These are phyloP conservation scores for Ips typographus DNA, from an alignment of 1,140 invertebrate species.

Conservation along the genomic window DNA sequence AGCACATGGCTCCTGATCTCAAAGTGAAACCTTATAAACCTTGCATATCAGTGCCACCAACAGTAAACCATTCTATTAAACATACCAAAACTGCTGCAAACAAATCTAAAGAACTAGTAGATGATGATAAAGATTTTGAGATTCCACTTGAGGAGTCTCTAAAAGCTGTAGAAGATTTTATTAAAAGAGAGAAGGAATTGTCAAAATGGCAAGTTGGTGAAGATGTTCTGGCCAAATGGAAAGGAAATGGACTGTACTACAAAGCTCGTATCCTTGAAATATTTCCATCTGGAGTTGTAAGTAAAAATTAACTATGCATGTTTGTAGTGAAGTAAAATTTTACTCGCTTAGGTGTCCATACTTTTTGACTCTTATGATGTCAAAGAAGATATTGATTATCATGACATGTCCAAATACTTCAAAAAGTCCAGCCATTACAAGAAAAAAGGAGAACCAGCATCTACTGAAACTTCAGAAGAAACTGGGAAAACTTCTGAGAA, in stretches of 20 bases:
- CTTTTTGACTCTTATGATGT: slow-evolving; percentile 26
- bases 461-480: neutral
- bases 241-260: slow-evolving; percentile 27
- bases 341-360: slow-evolving; percentile 9
- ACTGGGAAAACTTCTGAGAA: neutral
- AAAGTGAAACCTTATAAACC: slow-evolving; percentile 11
- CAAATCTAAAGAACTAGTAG: slow-evolving; percentile 6
- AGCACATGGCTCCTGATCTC: neutral
- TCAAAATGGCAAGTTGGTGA: slow-evolving; percentile 21
- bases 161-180: slow-evolving; percentile 24
- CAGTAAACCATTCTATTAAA: neutral
- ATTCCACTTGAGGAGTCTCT: slow-evolving; percentile 27
- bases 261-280: slow-evolving; percentile 25
- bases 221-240: slow-evolving; percentile 24
- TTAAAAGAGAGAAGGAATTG: slow-evolving; percentile 26
- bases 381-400: slow-evolving; percentile 22
- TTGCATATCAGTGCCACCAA: neutral
- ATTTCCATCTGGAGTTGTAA: slow-evolving; percentile 17
- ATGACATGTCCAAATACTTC: slow-evolving; percentile 23
- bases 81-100: slow-evolving; percentile 8
- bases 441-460: slow-evolving; percentile 12
- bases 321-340: neutral
- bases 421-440: slow-evolving; percentile 23
- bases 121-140: slow-evolving; percentile 31
- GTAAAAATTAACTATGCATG: neutral